Evolutionary conservation across 2,888 invertebrate species (phyloP).

Genomic region (Lithophane leautieri): DNA sequence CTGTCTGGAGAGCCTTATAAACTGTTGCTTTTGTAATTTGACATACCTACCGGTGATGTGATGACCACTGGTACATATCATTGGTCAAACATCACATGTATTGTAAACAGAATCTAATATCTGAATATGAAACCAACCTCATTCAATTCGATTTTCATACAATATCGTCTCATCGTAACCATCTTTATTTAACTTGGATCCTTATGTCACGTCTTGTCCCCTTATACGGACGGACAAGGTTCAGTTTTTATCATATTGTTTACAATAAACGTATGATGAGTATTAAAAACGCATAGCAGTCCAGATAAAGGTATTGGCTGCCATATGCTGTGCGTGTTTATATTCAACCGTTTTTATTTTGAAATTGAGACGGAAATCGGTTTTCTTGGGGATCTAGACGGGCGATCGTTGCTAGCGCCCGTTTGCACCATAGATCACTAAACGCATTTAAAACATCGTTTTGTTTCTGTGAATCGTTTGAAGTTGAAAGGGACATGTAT

Average conservation of each 20-base stretch:
- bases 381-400: not conserved
- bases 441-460: not conserved
- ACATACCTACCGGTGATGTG: too few relatives aligned
- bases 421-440: not conserved
- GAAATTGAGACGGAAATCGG: not conserved
- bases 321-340: constrained; percentile 23
- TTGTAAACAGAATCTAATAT: too few relatives aligned
- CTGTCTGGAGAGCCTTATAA: too few relatives aligned
- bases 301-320: constrained; percentile 44
- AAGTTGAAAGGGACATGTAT: not conserved
- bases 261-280: constrained; percentile 62
- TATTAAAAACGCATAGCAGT: constrained; percentile 63
- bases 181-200: constrained; percentile 48
- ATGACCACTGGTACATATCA: too few relatives aligned
- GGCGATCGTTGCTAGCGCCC: not conserved
- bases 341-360: constrained; percentile 14
- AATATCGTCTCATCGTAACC: constrained; percentile 19
- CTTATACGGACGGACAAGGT: constrained; percentile 59
- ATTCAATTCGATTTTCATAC: constrained; percentile 9
- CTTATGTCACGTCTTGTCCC: constrained; percentile 57
- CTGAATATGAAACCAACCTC: not conserved
- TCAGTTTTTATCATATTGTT: constrained; percentile 63
- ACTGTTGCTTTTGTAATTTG: too few relatives aligned
- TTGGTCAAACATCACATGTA: too few relatives aligned
- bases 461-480: not conserved